Percentiles rank a stretch among this genome's conserved stretches.
Evolutionary conservation across 2,797 vertebrate species (phyloP).

Genomic region (Lerista edwardsae): DNA sequence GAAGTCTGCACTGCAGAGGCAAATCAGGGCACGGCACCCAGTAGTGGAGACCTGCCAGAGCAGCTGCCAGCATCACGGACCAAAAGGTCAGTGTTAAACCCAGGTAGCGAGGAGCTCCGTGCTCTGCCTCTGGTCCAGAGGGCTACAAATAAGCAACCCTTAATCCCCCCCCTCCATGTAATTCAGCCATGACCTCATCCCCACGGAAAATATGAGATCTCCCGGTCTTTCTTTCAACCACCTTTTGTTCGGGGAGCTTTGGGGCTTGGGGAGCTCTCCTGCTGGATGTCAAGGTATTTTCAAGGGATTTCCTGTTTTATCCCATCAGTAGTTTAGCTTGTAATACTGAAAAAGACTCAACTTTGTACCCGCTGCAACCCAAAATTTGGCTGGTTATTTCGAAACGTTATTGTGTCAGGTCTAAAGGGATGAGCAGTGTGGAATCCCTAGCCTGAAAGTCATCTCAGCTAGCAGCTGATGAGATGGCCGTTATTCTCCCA

Average conservation of each 20-base stretch:
- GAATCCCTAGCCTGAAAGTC: neutral
- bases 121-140: neutral
- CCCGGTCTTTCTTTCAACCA: neutral
- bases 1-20: too few species aligned
- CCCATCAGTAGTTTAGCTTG: neutral
- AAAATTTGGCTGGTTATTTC: too few species aligned
- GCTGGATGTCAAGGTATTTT: neutral
- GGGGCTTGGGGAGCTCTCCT: too few species aligned
- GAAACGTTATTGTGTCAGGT: too few species aligned
- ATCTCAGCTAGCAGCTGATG: neutral
- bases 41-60: neutral
- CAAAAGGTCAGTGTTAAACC: neutral
- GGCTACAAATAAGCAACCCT: neutral
- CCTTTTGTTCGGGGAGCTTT: neutral
- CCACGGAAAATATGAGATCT: neutral
- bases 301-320: neutral
- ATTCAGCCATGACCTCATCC: constrained; percentile 2
- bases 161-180: neutral
- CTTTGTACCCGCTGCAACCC: too few species aligned
- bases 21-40: too few species aligned
- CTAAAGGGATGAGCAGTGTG: neutral
- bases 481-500: neutral
- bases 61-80: neutral
- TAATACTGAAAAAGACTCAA: too few species aligned
- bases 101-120: neutral